A percentile compares a stretch with the other conserved stretches of the same genome.
phyloP scores from a whole-genome alignment of 2,113 vertebrate genomes.

The Anguilla rostrata region DNA sequence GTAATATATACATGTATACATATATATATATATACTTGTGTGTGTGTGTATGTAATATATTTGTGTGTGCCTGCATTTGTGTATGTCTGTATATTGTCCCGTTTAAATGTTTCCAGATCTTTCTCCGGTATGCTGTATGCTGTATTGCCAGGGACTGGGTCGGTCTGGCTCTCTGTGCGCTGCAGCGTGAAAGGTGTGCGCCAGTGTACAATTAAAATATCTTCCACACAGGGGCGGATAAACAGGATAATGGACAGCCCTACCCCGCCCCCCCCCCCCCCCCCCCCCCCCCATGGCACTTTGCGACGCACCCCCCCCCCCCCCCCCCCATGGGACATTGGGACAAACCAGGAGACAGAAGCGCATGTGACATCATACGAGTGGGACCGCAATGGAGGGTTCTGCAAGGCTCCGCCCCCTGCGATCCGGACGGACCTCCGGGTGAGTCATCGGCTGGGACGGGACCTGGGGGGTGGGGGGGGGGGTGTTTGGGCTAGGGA shows the following conservation, averaged over 20 bases:
- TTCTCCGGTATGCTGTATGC: no score
- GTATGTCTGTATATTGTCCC: no score
- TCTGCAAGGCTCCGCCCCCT: background rate
- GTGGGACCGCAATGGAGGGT: background rate
- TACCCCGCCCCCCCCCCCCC: background rate
- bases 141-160: background rate
- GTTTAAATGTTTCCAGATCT: no score
- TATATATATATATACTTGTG: no score
- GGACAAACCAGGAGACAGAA: conserved; percentile 7
- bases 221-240: background rate
- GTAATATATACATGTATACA: no score
- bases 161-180: background rate
- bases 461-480: background rate
- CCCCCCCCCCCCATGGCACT: background rate
- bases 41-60: no score
- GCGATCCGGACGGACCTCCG: background rate
- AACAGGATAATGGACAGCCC: background rate
- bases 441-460: conserved; percentile 3
- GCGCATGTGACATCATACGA: background rate
- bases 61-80: no score
- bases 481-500: background rate
- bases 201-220: background rate
- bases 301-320: no score
- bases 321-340: no score
- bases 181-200: background rate